Evolutionary conservation across 1,140 invertebrate species (phyloP).

Genomic region (Nasonia longicornis): DNA sequence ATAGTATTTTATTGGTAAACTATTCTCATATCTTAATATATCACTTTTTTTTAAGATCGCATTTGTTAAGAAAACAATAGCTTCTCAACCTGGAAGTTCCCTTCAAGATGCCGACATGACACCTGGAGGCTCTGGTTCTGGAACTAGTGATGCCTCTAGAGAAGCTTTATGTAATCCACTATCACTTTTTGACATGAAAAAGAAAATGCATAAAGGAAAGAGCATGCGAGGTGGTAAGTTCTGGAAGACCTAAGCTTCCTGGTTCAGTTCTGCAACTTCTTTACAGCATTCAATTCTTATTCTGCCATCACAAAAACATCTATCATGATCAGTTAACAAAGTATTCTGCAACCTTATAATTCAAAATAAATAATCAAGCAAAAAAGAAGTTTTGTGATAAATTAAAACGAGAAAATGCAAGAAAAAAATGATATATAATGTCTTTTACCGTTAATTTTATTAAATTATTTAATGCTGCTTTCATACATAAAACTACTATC

Average conservation of each 20-base stretch:
- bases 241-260: conserved; percentile 10
- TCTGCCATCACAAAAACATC: neutral
- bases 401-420: neutral
- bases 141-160: neutral
- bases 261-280: neutral
- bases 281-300: neutral
- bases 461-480: neutral
- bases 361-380: neutral
- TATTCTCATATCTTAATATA: neutral
- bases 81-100: neutral
- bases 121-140: neutral
- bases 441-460: neutral
- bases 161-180: neutral
- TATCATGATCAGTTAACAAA: conserved; percentile 7
- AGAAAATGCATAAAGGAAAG: conserved; percentile 1
- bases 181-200: neutral
- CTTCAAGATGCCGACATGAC: neutral
- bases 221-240: conserved; percentile 1
- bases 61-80: neutral
- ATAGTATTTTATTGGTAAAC: neutral
- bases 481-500: neutral
- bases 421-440: neutral
- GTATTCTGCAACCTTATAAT: neutral
- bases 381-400: neutral
- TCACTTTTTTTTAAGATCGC: neutral